A percentile compares a stretch with the other conserved stretches of the same genome.
Conservation (phyloP, 30 jellyfish, hydroid and myxozoan genomes). For the Cassiopea xamachana region DNA sequence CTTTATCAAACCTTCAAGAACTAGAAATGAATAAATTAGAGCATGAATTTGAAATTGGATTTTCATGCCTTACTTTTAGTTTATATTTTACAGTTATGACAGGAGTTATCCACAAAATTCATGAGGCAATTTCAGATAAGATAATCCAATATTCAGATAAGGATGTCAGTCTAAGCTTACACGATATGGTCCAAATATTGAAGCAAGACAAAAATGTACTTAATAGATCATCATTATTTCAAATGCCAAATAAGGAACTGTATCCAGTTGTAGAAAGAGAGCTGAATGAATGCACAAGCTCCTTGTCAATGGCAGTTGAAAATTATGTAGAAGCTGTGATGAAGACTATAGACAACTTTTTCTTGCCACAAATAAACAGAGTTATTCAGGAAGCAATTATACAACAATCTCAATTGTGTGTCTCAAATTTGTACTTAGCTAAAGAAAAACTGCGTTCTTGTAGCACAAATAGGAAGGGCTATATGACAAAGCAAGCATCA, state of each 20-base stretch:
- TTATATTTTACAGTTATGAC: slow-evolving; percentile 27
- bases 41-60: slow-evolving; percentile 52
- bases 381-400: slow-evolving; percentile 16
- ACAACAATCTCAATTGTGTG: slow-evolving; percentile 22
- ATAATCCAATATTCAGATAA: neutral
- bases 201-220: slow-evolving; percentile 56
- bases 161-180: slow-evolving; percentile 54
- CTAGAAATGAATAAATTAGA: slow-evolving; percentile 56
- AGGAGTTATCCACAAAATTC: slow-evolving; percentile 11
- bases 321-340: slow-evolving; percentile 15
- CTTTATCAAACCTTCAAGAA: slow-evolving; percentile 55
- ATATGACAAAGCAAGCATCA: slow-evolving; percentile 66
- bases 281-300: neutral
- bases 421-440: slow-evolving; percentile 19
- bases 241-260: slow-evolving; percentile 25
- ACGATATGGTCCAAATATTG: slow-evolving; percentile 57
- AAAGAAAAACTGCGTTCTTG: slow-evolving; percentile 39
- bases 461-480: slow-evolving; percentile 57
- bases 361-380: slow-evolving; percentile 10
- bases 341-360: neutral
- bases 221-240: slow-evolving; percentile 21
- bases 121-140: neutral
- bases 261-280: slow-evolving; percentile 27
- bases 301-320: slow-evolving; percentile 1
- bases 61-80: slow-evolving; percentile 41